Percentiles rank a stretch among this genome's conserved stretches.
Evolutionary conservation across 2,797 vertebrate genomes (phyloP).

Genomic region (Diglossa cyanea): DNA sequence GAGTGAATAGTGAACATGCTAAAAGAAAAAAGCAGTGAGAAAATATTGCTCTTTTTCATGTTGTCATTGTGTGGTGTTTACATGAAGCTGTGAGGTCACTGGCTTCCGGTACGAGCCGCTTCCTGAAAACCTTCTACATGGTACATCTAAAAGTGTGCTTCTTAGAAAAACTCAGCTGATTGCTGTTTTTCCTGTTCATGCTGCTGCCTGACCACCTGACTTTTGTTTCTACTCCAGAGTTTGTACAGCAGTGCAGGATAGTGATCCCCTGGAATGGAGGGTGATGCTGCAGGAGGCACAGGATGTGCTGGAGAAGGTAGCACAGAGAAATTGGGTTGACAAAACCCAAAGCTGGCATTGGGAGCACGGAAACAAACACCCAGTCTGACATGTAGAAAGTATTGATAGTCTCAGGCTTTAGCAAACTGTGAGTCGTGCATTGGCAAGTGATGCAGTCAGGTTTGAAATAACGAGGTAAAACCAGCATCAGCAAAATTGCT

Average conservation of each 20-base stretch:
- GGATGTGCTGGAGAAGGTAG: neutral
- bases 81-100: conserved; percentile 52
- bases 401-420: neutral
- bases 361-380: neutral
- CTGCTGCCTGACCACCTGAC: neutral
- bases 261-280: neutral
- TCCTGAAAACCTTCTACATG: conserved; percentile 48
- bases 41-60: neutral
- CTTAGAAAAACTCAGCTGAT: conserved; percentile 59
- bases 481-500: neutral
- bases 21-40: neutral
- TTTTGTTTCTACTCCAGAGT: neutral
- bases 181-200: neutral
- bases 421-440: neutral
- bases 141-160: conserved; percentile 53
- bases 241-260: fast-evolving
- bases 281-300: neutral
- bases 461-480: neutral
- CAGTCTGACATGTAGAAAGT: neutral
- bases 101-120: conserved; percentile 48
- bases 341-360: neutral
- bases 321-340: neutral
- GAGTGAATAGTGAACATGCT: neutral
- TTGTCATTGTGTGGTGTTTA: conserved; percentile 35
- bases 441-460: neutral